phyloP scores from a whole-genome alignment of 2,113 vertebrate genomes.

The Hiodon tergisus region DNA sequence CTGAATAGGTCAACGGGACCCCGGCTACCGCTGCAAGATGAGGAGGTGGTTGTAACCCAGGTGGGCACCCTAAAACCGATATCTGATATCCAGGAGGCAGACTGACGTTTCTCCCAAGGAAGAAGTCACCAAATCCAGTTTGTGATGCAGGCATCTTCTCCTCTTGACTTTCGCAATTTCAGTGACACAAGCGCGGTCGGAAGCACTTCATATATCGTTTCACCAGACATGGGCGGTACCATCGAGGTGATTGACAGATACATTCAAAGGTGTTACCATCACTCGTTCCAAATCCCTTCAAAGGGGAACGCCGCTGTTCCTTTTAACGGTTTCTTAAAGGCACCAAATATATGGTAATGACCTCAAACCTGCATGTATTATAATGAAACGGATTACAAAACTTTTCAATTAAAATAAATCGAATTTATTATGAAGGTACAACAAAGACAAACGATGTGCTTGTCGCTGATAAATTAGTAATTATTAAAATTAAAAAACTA shows the following conservation, averaged over 20 bases:
- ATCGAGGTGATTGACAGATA: slow-evolving; percentile 54
- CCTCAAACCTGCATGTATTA: slow-evolving; percentile 37
- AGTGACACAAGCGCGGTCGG: slow-evolving; percentile 23
- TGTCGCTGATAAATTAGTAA: neutral
- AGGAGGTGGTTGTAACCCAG: slow-evolving; percentile 49
- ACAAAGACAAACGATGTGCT: neutral
- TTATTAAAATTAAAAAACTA: neutral
- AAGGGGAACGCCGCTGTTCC: slow-evolving; percentile 66
- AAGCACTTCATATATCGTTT: slow-evolving; percentile 46
- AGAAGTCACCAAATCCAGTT: slow-evolving; percentile 61
- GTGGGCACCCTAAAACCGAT: slow-evolving; percentile 51
- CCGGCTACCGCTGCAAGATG: slow-evolving; percentile 58
- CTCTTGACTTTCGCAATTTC: slow-evolving; percentile 32
- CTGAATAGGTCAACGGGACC: slow-evolving; percentile 56
- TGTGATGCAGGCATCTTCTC: slow-evolving; percentile 64
- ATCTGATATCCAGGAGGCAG: slow-evolving; percentile 61
- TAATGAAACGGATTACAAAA: slow-evolving; percentile 30
- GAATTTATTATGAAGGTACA: neutral
- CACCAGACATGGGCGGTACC: slow-evolving; percentile 16
- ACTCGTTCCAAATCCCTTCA: slow-evolving; percentile 68
- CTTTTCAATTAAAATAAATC: slow-evolving; percentile 36
- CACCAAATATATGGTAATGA: slow-evolving; percentile 45
- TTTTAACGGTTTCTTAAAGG: slow-evolving; percentile 54
- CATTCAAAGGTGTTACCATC: slow-evolving; percentile 58
- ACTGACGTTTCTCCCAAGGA: slow-evolving; percentile 57